Evolutionary conservation across 2,113 vertebrate species (phyloP).

Genomic region (Pelobates fuscus): DNA sequence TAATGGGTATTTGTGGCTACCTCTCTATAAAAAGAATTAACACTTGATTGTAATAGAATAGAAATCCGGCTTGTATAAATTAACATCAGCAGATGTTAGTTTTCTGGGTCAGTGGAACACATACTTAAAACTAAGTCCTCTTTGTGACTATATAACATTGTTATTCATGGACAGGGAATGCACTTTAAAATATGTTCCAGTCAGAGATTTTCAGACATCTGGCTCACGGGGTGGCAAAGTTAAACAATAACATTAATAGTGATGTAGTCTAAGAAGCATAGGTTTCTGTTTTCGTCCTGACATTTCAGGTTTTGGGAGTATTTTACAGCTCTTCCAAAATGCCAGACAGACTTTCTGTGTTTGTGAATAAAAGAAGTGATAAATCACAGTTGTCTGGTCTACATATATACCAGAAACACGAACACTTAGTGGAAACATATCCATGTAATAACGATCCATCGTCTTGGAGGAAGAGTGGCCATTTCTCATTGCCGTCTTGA

Average conservation of each 20-base stretch:
- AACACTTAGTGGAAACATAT: conserved; percentile 6
- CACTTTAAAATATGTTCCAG: conserved; percentile 52
- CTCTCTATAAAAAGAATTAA: conserved; percentile 41
- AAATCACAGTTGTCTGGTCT: conserved; percentile 8
- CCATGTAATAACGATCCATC: conserved; percentile 13
- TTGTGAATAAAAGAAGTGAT: conserved; percentile 10
- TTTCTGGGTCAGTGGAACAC: conserved; percentile 52
- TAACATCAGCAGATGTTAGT: conserved; percentile 52
- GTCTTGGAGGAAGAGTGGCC: conserved; percentile 12
- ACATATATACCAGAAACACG: background rate
- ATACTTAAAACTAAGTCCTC: conserved; percentile 48
- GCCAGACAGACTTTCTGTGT: background rate
- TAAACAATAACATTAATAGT: conserved; percentile 50
- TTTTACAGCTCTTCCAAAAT: background rate
- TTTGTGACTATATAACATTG: conserved; percentile 50
- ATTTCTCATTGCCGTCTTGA: conserved; percentile 20
- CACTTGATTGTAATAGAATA: conserved; percentile 40
- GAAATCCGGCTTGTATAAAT: conserved; percentile 49
- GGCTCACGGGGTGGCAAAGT: conserved; percentile 33
- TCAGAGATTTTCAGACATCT: conserved; percentile 53
- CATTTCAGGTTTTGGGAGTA: conserved; percentile 21
- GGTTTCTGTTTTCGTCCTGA: conserved; percentile 37
- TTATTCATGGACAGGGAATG: conserved; percentile 41
- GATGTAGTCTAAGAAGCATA: conserved; percentile 24
- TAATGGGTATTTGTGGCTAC: conserved; percentile 16